These are phyloP conservation scores for Eospalax fontanierii DNA, from an alignment of 2,797 vertebrate genomes.

Conservation along the genomic window DNA sequence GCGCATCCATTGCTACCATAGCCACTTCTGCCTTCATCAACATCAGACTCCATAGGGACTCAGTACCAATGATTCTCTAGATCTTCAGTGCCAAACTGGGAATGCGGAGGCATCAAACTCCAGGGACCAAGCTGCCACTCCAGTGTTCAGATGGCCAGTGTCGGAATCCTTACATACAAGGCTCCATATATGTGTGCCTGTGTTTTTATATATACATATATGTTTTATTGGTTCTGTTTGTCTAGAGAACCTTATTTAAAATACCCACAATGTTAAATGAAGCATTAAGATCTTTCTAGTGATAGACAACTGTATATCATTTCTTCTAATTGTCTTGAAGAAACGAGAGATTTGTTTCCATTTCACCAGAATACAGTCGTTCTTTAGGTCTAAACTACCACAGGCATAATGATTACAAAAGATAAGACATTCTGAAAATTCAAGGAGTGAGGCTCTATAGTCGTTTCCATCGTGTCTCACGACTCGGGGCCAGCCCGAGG, in stretches of 20 bases:
- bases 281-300: slow-evolving; percentile 39
- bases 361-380: slow-evolving; percentile 4
- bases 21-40: too few relatives aligned
- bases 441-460: not conserved
- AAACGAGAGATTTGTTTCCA: slow-evolving; percentile 60
- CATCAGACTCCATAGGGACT: not conserved
- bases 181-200: not conserved
- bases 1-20: not conserved
- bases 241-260: not conserved
- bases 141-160: not conserved
- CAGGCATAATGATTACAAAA: slow-evolving; percentile 9
- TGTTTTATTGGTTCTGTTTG: not conserved
- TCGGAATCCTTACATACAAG: not conserved
- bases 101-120: not conserved
- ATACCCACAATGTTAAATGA: not conserved
- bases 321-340: not conserved
- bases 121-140: not conserved
- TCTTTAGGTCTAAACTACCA: slow-evolving; percentile 36
- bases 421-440: slow-evolving; percentile 5
- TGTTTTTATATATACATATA: not conserved
- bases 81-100: too few relatives aligned
- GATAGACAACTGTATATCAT: slow-evolving; percentile 1
- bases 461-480: too few relatives aligned
- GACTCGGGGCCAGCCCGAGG: too few relatives aligned
- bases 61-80: not conserved